phyloP scores from a whole-genome alignment of 2,888 invertebrate species.

The Eupithecia inturbata region DNA sequence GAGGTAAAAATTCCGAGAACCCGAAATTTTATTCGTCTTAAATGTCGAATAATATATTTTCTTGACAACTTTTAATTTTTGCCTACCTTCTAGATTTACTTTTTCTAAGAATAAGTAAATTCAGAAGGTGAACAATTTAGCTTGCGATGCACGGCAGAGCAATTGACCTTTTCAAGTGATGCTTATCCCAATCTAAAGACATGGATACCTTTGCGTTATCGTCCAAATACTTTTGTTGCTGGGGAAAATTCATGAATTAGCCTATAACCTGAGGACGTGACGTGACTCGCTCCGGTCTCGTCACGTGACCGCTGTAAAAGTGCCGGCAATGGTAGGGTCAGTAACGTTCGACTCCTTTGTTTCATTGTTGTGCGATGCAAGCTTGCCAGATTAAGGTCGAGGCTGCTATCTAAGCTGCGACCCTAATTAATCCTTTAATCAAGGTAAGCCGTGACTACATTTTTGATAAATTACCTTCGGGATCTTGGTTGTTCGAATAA shows the following conservation, averaged over 20 bases:
- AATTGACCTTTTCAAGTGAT: conserved; percentile 12
- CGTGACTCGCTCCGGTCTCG: conserved; percentile 34
- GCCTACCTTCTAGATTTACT: neutral
- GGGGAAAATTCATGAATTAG: conserved; percentile 51
- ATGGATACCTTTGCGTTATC: conserved; percentile 19
- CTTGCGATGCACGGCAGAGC: conserved; percentile 9
- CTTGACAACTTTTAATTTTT: neutral
- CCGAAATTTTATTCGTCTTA: neutral
- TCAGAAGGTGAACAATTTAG: neutral
- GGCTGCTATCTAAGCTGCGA: conserved; percentile 28
- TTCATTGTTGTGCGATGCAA: conserved; percentile 35
- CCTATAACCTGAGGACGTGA: conserved; percentile 54
- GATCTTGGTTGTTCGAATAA: conserved; percentile 30
- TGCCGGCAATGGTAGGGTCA: conserved; percentile 33
- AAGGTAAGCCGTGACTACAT: conserved; percentile 38
- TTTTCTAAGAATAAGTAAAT: neutral
- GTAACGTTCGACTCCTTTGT: conserved; percentile 36
- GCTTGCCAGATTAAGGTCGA: conserved; percentile 35
- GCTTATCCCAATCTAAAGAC: conserved; percentile 9
- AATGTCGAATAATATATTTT: neutral
- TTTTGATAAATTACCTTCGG: conserved; percentile 40
- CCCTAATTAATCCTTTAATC: conserved; percentile 40
- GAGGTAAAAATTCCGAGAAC: neutral
- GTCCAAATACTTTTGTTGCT: conserved; percentile 25
- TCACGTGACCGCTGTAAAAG: conserved; percentile 19